Evolutionary conservation across 2,113 vertebrate genomes (phyloP).

Genomic region (Tyrannus savana): DNA sequence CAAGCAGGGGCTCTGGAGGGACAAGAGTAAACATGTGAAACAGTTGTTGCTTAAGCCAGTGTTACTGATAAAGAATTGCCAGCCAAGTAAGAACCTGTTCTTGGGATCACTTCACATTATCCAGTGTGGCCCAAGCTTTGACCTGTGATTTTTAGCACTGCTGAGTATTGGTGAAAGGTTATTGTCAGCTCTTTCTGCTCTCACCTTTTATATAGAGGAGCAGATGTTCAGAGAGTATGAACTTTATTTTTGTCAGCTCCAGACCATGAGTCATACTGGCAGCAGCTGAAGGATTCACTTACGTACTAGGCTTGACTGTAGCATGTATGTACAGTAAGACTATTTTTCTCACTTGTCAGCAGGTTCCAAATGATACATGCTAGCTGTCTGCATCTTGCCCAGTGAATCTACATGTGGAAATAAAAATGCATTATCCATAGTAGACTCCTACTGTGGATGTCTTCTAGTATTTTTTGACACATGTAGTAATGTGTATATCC

Average conservation of each 20-base stretch:
- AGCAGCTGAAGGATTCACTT: not conserved
- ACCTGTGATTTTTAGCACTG: not conserved
- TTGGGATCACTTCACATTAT: not conserved
- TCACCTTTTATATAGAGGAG: not conserved
- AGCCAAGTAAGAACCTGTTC: not conserved
- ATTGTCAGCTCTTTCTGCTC: not conserved
- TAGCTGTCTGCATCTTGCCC: not conserved
- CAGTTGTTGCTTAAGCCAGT: not conserved
- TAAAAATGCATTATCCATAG: not conserved
- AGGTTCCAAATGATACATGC: not conserved
- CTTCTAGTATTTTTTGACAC: not conserved
- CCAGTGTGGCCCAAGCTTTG: not conserved
- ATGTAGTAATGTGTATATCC: accelerated
- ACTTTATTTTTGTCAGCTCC: not conserved
- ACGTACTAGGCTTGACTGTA: not conserved
- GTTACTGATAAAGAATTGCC: not conserved
- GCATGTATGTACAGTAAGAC: not conserved
- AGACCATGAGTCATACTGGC: accelerated
- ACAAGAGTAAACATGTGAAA: not conserved
- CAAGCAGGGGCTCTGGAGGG: not conserved
- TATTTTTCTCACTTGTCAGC: not conserved
- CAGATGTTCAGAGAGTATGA: not conserved
- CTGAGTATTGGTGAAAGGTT: not conserved
- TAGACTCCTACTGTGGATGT: not conserved
- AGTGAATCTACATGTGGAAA: not conserved